Conservation (phyloP, 2,113 vertebrate genomes). For the Cheirogaleus medius region DNA sequence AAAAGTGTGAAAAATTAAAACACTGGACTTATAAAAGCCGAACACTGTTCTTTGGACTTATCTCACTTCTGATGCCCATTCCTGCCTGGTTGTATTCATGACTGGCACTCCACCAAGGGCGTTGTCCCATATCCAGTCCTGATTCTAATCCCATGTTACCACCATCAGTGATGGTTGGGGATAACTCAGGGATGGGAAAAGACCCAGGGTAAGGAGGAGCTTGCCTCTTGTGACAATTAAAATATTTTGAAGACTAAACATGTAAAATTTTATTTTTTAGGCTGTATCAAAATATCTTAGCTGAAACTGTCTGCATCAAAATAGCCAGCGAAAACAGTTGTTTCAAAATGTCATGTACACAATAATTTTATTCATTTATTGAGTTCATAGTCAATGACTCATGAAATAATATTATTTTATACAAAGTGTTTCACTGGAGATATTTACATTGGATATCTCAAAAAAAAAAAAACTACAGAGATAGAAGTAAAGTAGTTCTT, state of each 20-base stretch:
- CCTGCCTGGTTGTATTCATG: too few species aligned
- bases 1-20: background rate
- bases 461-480: background rate
- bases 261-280: background rate
- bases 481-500: background rate
- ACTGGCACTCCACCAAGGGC: rapidly evolving
- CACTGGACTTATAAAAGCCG: too few species aligned
- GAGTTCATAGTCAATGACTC: background rate
- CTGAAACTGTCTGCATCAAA: background rate
- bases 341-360: background rate
- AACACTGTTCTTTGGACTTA: background rate
- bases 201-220: background rate
- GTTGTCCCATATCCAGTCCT: background rate
- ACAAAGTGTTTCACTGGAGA: background rate
- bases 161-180: rapidly evolving
- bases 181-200: background rate
- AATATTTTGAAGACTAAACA: background rate
- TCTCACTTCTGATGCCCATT: background rate
- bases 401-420: background rate
- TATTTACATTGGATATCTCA: background rate
- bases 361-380: background rate
- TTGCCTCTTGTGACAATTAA: background rate
- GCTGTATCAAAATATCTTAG: background rate
- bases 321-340: background rate
- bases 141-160: background rate